phyloP scores from a whole-genome alignment of 2,113 vertebrate genomes.

The Rhynchopsitta pachyrhyncha region DNA sequence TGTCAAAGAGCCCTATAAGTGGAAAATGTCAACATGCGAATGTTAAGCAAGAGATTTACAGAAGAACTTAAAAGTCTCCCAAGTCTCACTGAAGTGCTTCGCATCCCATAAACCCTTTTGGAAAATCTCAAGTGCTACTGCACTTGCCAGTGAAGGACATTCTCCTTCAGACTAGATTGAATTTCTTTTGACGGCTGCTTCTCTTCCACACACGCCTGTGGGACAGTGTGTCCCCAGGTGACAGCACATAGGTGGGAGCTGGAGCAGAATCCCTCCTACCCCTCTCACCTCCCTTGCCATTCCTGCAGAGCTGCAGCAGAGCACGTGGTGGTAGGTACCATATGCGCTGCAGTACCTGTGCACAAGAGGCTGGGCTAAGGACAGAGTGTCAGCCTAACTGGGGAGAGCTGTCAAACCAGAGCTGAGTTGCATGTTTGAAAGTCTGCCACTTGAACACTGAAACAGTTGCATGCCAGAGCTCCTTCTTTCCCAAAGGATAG shows the following conservation, averaged over 20 bases:
- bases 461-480: conserved; percentile 50
- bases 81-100: not conserved
- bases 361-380: conserved; percentile 57
- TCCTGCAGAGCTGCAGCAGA: not conserved
- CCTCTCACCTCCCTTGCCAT: not conserved
- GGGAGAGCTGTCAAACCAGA: conserved; percentile 75
- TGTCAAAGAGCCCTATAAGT: conserved; percentile 1
- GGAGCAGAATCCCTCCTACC: not conserved
- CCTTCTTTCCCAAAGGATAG: conserved; percentile 65
- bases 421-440: conserved; percentile 1
- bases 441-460: conserved; percentile 33
- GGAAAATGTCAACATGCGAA: not conserved
- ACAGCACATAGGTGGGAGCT: not conserved
- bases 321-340: not conserved
- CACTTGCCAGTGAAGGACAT: not conserved
- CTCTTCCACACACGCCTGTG: accelerated
- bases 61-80: not conserved
- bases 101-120: not conserved
- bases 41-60: not conserved
- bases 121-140: not conserved
- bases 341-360: not conserved
- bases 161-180: not conserved
- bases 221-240: not conserved
- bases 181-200: not conserved
- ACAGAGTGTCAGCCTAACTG: conserved; percentile 67